A percentile compares a stretch with the other conserved stretches of the same genome.
Evolutionary conservation across 2,888 invertebrate species (phyloP).

Genomic region (Drosophila pegasa): DNA sequence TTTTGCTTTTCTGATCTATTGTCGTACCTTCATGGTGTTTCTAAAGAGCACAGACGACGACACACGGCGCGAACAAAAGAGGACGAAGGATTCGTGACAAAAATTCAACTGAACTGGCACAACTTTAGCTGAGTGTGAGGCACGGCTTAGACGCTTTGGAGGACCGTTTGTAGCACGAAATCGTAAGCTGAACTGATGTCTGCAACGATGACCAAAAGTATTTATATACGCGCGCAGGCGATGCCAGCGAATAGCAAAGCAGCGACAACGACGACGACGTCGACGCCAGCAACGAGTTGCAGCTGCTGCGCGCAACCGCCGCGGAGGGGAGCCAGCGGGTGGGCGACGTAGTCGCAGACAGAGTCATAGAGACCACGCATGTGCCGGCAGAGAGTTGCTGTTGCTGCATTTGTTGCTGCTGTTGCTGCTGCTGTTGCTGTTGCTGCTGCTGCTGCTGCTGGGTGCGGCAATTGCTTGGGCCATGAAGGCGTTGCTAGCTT

Average conservation of each 20-base stretch:
- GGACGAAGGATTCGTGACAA: conserved; percentile 59
- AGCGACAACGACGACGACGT: conserved; percentile 28
- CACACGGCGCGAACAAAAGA: conserved; percentile 62
- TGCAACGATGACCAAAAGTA: conserved; percentile 85
- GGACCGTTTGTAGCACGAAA: conserved; percentile 84
- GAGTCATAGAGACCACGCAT: conserved; percentile 64
- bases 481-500: conserved; percentile 68
- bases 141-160: conserved; percentile 58
- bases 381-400: conserved; percentile 20
- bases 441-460: conserved; percentile 44
- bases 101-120: conserved; percentile 53
- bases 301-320: conserved; percentile 48
- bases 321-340: conserved; percentile 9
- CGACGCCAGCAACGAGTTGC: conserved; percentile 53
- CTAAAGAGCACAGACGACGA: conserved; percentile 53
- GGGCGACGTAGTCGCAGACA: conserved; percentile 24
- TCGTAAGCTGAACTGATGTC: conserved; percentile 84
- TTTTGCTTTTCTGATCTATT: conserved; percentile 1
- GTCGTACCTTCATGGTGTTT: conserved; percentile 72
- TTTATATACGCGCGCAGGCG: conserved; percentile 84
- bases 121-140: conserved; percentile 19
- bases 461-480: conserved; percentile 66
- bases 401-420: conserved; percentile 29
- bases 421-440: conserved; percentile 27
- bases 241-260: conserved; percentile 48